Evolutionary conservation across 2,113 vertebrate species (phyloP).

Genomic region (Oenanthe melanoleuca): DNA sequence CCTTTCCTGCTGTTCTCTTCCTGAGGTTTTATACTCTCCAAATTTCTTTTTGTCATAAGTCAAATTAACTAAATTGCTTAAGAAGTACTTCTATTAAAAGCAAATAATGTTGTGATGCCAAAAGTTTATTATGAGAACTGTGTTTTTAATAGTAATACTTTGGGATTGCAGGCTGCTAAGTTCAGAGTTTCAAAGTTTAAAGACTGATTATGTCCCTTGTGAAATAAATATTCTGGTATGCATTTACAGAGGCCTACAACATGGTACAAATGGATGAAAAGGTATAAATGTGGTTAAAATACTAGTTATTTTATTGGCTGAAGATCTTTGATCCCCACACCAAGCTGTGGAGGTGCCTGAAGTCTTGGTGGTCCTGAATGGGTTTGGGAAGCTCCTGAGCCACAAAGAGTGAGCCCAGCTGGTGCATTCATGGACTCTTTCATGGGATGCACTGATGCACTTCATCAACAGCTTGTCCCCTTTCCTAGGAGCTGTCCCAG

Average conservation of each 20-base stretch:
- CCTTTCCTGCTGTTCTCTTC: constrained; percentile 53
- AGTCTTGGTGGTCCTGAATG: neutral
- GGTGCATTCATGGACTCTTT: too few species aligned
- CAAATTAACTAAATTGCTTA: constrained; percentile 56
- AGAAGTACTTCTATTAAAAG: constrained; percentile 48
- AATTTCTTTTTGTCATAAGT: constrained; percentile 32
- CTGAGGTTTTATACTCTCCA: constrained; percentile 35
- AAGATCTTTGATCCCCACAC: neutral
- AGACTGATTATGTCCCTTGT: neutral
- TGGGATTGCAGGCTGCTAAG: neutral
- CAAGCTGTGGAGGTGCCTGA: neutral
- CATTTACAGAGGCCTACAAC: neutral
- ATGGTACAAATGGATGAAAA: neutral
- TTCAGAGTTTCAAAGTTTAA: neutral
- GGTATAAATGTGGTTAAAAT: neutral
- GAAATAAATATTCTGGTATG: neutral
- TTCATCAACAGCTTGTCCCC: neutral
- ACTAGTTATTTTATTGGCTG: neutral
- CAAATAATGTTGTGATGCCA: neutral
- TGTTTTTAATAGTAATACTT: neutral
- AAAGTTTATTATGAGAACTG: neutral
- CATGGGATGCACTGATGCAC: neutral
- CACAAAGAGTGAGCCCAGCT: neutral
- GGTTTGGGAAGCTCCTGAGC: neutral
- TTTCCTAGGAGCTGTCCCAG: neutral